These are phyloP conservation scores for Mesorhabditis sp. DNA, from an alignment of 2,888 invertebrate species.

Conservation along the genomic window DNA sequence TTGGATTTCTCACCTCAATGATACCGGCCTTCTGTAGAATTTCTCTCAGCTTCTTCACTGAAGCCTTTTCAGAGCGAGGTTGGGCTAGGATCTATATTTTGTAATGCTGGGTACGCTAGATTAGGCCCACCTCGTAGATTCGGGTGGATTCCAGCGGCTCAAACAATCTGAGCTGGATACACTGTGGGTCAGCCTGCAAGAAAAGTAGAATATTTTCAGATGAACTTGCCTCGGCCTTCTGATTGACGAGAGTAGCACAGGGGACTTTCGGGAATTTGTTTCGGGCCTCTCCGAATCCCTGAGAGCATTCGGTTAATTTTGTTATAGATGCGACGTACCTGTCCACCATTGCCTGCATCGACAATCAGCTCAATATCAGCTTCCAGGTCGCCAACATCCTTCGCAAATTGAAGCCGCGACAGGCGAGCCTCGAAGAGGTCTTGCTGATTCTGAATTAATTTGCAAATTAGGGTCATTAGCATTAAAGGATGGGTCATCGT, in stretches of 20 bases:
- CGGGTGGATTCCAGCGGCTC: background rate
- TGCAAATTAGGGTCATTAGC: background rate
- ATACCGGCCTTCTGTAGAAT: background rate
- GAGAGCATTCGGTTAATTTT: background rate
- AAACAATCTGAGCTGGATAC: background rate
- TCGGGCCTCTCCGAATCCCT: background rate
- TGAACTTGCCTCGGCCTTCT: background rate
- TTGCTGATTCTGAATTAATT: constrained; percentile 1
- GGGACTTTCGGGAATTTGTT: constrained; percentile 2
- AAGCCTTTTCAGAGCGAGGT: background rate
- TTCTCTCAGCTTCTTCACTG: background rate
- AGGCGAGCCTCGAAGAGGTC: background rate
- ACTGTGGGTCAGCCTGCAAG: background rate
- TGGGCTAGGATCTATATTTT: background rate
- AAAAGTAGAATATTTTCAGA: background rate
- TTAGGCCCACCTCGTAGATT: background rate
- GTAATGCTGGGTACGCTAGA: background rate
- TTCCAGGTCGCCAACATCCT: background rate
- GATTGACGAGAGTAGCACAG: background rate
- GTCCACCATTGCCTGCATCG: constrained; percentile 1
- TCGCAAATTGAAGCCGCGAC: background rate
- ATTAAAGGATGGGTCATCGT: background rate
- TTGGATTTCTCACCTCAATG: background rate
- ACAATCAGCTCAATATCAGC: background rate
- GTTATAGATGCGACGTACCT: background rate